Base-by-base conservation (phyloP, 2,888 invertebrate genomes). In the Drosophila nr. medialis region DNA sequence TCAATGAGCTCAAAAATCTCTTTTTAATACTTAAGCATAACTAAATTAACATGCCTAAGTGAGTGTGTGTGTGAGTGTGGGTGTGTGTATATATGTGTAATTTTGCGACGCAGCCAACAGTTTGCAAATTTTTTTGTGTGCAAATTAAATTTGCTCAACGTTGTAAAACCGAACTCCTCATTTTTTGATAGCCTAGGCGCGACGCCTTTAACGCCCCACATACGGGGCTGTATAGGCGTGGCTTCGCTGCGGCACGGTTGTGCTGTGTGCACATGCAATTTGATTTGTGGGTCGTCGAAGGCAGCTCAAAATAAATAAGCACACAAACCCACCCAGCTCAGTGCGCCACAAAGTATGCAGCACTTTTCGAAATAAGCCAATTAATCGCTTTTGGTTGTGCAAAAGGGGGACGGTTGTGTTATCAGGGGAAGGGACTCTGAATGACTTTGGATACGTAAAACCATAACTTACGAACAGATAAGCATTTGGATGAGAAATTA, bases 1-100 rank as follows among this genome's bases (percentile, higher is more conserved):
- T 82, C 81, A 90, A 90, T 90, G 86, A 90, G 90, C 90, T 88
- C 72, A 83, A 80, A 83, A 88, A 90, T 89, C 89, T 88, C 86
- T 85, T 90, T 88, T 90, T 89, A 90, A 89, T 88, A 84, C 84
- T 88, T 86, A 81, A 77, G 81, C 87, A 84, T 84, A 89, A 90
- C 89, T 79, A 89, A 88, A 88, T 90, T 89, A 88, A 80, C 82
- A 78, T 77, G 76, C 72, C 74, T 49, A 70, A 70, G 72, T 75
- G 61, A 64, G 66, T 38, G 62, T 54, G 45, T n/a, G 53, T 48
- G 42, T 55, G 62, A 51, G 48, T n/a, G 58, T 42, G 30, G 48
- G 51, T 34, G 8, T 45, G 27, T 36, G 45, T 48, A 45, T 55
- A 58, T 36, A 18, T 48, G 10, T 49, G 27, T 27, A 27, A 51